Conservation (phyloP, 1,140 invertebrate species). For the Calephelis nemesis region DNA sequence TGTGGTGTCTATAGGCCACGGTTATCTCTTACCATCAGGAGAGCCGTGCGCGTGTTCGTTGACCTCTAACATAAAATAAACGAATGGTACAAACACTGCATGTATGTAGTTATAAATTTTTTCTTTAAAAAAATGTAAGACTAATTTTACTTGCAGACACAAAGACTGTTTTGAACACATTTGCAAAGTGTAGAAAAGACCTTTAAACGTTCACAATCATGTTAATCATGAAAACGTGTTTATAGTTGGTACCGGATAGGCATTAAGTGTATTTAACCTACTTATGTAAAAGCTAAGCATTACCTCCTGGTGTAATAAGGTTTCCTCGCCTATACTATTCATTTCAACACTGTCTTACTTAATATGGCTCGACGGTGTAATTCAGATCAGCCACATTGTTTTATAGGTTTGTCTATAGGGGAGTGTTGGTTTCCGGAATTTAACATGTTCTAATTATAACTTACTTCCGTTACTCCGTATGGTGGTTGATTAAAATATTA, state of each 20-base stretch:
- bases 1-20: too few relatives aligned
- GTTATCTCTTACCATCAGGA: too few relatives aligned
- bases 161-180: too few relatives aligned
- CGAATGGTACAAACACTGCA: too few relatives aligned
- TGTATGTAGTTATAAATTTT: too few relatives aligned
- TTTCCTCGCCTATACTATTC: conserved; percentile 38
- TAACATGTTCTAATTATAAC: background rate
- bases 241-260: conserved; percentile 31
- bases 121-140: too few relatives aligned
- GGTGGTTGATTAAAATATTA: too few relatives aligned
- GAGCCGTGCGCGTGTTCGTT: too few relatives aligned
- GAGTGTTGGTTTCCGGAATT: background rate
- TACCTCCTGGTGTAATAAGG: conserved; percentile 32
- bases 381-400: background rate
- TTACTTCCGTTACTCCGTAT: background rate
- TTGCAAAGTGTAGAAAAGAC: background rate
- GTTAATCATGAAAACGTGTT: conserved; percentile 26
- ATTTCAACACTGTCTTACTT: conserved; percentile 36
- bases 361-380: conserved; percentile 24
- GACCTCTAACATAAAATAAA: too few relatives aligned
- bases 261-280: conserved; percentile 47
- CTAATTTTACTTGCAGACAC: too few relatives aligned
- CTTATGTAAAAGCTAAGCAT: conserved; percentile 39
- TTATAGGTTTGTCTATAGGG: background rate
- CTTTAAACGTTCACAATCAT: background rate